Evolutionary conservation across 2,888 invertebrate genomes (phyloP), one percentile per base, ranked within the genome.

Genomic region (Pyrrhosoma nymphula): DNA sequence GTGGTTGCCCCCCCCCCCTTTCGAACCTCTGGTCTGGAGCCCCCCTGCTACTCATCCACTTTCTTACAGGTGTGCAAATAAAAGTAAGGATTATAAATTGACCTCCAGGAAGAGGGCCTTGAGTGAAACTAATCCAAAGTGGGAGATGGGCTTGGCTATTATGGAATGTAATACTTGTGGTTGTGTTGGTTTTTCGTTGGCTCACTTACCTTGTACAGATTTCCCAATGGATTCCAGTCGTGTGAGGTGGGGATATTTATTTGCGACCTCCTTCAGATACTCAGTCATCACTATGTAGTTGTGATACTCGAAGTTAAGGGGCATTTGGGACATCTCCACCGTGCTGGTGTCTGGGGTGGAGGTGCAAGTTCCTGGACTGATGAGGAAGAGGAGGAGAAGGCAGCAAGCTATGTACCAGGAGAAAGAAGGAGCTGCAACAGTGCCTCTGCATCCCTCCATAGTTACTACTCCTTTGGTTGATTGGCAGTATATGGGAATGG

Each of bases 191-290:
- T 47, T 47, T 47, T n/a, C n/a, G n/a, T n/a, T n/a, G n/a, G 47
- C 2, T 20, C 69, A 96, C 96, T 96, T 96, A 97, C 97, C 97
- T 96, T 97, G 96, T 0, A 97, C 97, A 39, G 98, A 97, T 96
- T 97, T 97, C n/a, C 98, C 98, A 95, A 98, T 97, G 0, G 97
- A 97, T 96, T 97, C 97, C 14, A 97, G 96, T 47, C 96, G 96
- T 3, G 97, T 97, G 56, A 97, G 96, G 69, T 97, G 96, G 0
- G 97, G 96, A 96, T 97, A 97, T 4, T 96, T 96, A 69, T 96
- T 82, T 23, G 96, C 96, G 90, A 97, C 96, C 95, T 97, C 96
- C 95, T 96, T 96, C 96, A 97, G 96, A 96, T 97, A 96, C 63
- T 96, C 95, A 82, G 97, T 97, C 96, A 97, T 96, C 95, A 97